Conservation (phyloP, 1,140 invertebrate species). For the Tachypleus tridentatus region DNA sequence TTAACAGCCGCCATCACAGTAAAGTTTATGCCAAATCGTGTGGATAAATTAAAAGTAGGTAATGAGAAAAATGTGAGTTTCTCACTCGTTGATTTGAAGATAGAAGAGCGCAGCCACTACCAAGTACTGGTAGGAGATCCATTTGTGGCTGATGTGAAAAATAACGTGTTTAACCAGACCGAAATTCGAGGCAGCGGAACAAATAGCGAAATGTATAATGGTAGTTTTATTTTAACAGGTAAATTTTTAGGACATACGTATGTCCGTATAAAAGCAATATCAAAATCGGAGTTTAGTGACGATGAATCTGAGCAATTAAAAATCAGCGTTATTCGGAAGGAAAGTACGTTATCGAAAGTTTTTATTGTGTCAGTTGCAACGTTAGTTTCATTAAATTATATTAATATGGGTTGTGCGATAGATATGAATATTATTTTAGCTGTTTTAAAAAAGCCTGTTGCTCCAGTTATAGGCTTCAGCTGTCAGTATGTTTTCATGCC, state of each 20-base stretch:
- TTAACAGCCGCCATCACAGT: conserved; percentile 20
- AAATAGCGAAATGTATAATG: conserved; percentile 6
- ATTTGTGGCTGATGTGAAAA: conserved; percentile 10
- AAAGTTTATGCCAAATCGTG: conserved; percentile 13
- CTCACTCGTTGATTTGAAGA: conserved; percentile 4
- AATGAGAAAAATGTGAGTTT: conserved; percentile 11
- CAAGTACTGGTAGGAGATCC: conserved; percentile 10
- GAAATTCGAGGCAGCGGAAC: background rate
- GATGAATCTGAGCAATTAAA: conserved; percentile 5
- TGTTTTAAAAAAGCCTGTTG: conserved; percentile 60
- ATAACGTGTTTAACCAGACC: conserved; percentile 6
- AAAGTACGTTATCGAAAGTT: conserved; percentile 12
- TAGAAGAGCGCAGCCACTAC: conserved; percentile 5
- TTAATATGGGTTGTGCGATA: conserved; percentile 87
- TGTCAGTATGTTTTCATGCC: conserved; percentile 84
- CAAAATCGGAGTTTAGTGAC: conserved; percentile 7
- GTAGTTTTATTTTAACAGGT: conserved; percentile 41
- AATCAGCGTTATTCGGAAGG: conserved; percentile 15
- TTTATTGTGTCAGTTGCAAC: conserved; percentile 48
- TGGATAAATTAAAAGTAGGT: conserved; percentile 14
- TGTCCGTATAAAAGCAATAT: conserved; percentile 24
- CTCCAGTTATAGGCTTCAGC: conserved; percentile 64
- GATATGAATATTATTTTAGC: conserved; percentile 57
- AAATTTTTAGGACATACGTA: conserved; percentile 48
- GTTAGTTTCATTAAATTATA: conserved; percentile 71